Evolutionary conservation across 1,140 invertebrate genomes (phyloP).

Genomic region (Hyphantria cunea): DNA sequence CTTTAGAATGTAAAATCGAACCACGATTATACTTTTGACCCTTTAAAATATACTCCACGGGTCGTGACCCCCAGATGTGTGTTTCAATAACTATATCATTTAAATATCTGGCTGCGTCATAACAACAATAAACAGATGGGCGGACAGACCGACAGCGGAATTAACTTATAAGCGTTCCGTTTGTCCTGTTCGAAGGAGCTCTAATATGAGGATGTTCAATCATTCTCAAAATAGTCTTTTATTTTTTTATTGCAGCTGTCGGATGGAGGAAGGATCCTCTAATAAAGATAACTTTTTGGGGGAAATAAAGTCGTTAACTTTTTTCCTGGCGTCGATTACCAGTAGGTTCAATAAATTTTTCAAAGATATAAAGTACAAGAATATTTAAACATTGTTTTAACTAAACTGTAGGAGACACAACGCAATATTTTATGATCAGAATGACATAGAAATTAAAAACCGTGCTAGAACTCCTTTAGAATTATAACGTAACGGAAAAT

Average conservation of each 20-base stretch:
- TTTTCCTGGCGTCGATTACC: too few species aligned
- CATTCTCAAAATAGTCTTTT: slow-evolving; percentile 20
- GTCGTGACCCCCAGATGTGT: not conserved
- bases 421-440: too few species aligned
- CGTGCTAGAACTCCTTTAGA: too few species aligned
- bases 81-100: slow-evolving; percentile 1
- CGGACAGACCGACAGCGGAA: not conserved
- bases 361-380: too few species aligned
- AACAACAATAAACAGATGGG: slow-evolving; percentile 1
- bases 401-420: too few species aligned
- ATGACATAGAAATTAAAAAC: too few species aligned
- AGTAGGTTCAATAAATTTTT: too few species aligned
- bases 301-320: too few species aligned
- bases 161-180: not conserved
- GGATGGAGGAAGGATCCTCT: slow-evolving; percentile 9
- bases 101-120: not conserved
- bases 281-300: slow-evolving; percentile 8
- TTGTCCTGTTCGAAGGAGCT: not conserved
- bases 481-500: too few species aligned
- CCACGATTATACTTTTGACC: too few species aligned
- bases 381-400: too few species aligned
- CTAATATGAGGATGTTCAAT: slow-evolving; percentile 10
- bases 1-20: too few species aligned
- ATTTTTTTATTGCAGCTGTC: slow-evolving; percentile 18
- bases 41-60: not conserved